phyloP scores from a whole-genome alignment of 2,113 vertebrate species.

The Oncorhynchus keta region DNA sequence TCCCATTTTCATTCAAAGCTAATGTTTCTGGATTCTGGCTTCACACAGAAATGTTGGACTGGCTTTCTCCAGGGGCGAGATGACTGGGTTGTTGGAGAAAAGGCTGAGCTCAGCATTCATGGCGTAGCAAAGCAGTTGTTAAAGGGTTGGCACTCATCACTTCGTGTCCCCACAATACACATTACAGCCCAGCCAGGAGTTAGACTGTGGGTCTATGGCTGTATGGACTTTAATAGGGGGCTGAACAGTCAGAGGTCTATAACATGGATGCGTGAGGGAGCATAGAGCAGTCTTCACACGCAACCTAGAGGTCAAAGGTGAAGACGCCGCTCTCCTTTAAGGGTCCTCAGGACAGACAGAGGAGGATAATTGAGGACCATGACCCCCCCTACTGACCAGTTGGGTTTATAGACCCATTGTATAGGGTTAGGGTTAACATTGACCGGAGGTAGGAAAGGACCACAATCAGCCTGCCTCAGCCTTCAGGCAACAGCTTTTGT shows the following conservation, averaged over 20 bases:
- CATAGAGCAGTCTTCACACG: no score
- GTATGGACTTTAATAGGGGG: neutral
- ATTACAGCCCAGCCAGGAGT: constrained; percentile 17
- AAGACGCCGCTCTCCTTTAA: constrained; percentile 9
- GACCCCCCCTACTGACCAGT: constrained; percentile 4
- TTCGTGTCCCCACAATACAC: neutral
- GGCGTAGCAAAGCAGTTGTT: constrained; percentile 26
- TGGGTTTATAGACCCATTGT: constrained; percentile 19
- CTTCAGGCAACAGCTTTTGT: no score
- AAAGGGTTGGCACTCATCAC: constrained; percentile 16
- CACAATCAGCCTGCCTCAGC: no score
- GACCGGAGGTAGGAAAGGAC: no score
- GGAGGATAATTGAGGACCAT: constrained; percentile 5
- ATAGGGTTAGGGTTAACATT: no score
- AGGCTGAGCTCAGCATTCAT: constrained; percentile 46
- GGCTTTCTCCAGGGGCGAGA: neutral
- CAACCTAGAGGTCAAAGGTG: no score
- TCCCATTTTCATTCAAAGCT: constrained; percentile 36
- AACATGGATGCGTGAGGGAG: neutral
- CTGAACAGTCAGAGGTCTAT: constrained; percentile 2
- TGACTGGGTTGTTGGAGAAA: constrained; percentile 13
- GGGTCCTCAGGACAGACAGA: constrained; percentile 18
- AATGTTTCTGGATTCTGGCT: constrained; percentile 50
- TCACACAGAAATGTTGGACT: neutral
- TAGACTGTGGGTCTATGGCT: constrained; percentile 22